Base-by-base conservation (phyloP, 2,113 vertebrate species). In the Ptilonorhynchus violaceus region DNA sequence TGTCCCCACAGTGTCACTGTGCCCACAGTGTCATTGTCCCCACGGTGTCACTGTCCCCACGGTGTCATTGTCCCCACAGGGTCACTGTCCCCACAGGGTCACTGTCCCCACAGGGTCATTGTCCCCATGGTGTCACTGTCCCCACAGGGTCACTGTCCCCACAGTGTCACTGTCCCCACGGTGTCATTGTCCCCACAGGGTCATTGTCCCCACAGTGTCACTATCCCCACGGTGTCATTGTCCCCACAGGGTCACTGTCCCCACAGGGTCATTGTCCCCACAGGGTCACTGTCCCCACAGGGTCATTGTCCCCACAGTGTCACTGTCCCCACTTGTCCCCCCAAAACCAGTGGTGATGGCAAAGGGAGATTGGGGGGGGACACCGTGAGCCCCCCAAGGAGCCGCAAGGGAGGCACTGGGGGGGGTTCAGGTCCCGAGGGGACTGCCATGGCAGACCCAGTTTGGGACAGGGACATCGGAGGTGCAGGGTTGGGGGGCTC, bases 131-230 rank as follows among this genome's bases (percentile, higher is more conserved):
- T 9, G 27, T 72, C 46, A 27, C 3, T 60, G 58, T 59, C n/a
- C 49, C 67, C 49, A 21, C 1, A 0, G 72, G 31, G 77, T 25
- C 74, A 11, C 7, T 14, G 15, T n/a, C 41, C 60, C 68, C 58
- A 7, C 4, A 1, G 21, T 0, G 23, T 4, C 56, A 6, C 2
- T 28, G 28, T 76, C 62, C 46, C 64, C 72, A 2, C 0, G 4
- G 50, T 19, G 62, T 10, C 50, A 39, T 39, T 39, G 35, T 42
- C 33, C 37, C 77, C 39, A 18, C 2, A 1, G 75, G 4, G 7
- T 39, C 55, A 35, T 11, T 55, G 53, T 31, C 37, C 46, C 64
- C 47, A 28, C 1, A 0, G 74, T 11, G 52, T 30, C 70, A 23
- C 18, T 18, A 6, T 41, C 30, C 59, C 56, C 72, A n/a, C 2